Conservation (phyloP, 2,113 vertebrate genomes). For the Aythya baeri region DNA sequence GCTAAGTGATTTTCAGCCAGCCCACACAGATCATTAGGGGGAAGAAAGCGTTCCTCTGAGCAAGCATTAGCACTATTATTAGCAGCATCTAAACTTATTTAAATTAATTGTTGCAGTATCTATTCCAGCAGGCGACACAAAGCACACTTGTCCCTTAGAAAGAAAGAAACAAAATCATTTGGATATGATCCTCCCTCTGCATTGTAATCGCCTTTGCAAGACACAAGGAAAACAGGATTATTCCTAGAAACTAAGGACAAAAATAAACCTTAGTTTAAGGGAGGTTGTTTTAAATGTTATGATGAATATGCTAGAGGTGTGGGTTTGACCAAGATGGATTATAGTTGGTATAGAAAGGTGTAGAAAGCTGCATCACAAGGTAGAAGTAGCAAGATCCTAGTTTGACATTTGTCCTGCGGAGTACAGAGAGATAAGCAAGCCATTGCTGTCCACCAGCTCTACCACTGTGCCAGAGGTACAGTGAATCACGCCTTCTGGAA, state of each 20-base stretch:
- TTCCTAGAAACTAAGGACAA: slow-evolving; percentile 1
- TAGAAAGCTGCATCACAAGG: neutral
- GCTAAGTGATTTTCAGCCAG: slow-evolving; percentile 10
- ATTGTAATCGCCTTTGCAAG: slow-evolving; percentile 8
- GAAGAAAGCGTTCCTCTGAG: slow-evolving; percentile 11
- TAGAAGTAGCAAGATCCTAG: neutral
- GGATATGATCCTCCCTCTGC: slow-evolving; percentile 13
- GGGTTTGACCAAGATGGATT: neutral
- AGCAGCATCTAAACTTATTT: slow-evolving; percentile 42
- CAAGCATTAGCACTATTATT: slow-evolving; percentile 39
- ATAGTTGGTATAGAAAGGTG: neutral
- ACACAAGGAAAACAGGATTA: neutral
- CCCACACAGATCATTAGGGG: slow-evolving; percentile 17
- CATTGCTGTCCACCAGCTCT: neutral
- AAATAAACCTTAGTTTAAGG: slow-evolving; percentile 5
- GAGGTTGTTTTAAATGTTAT: neutral
- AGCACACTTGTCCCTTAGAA: slow-evolving; percentile 5
- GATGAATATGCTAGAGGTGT: neutral
- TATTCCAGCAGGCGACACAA: slow-evolving; percentile 6
- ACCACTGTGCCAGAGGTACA: neutral
- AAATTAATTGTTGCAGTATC: slow-evolving; percentile 12
- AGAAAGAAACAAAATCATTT: slow-evolving; percentile 2
- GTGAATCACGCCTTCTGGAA: neutral
- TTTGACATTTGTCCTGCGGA: neutral
- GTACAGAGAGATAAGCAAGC: neutral